These are phyloP conservation scores for Cosmia trapezina DNA, from an alignment of 2,888 invertebrate genomes.

Conservation along the genomic window DNA sequence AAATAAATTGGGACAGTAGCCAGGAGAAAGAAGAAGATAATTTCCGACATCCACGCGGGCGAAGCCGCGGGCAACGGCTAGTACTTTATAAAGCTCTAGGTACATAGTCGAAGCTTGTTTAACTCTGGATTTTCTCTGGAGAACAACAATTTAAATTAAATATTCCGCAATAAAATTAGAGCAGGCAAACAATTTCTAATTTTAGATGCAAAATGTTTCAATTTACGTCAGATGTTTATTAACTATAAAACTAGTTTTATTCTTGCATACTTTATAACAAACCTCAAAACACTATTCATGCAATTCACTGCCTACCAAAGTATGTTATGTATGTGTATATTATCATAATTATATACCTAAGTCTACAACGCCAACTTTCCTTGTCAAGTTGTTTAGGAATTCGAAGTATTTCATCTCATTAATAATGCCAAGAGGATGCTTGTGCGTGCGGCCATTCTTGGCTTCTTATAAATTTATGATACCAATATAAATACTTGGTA, in stretches of 20 bases:
- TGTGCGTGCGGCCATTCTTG: constrained; percentile 77
- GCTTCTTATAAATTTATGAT: constrained; percentile 86
- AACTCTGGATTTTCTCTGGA: background rate
- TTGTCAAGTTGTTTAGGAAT: constrained; percentile 79
- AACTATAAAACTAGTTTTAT: background rate
- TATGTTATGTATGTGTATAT: constrained; percentile 21
- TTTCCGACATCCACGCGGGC: too few species aligned
- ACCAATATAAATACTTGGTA: constrained; percentile 86
- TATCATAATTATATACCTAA: constrained; percentile 54
- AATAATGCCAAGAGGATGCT: constrained; percentile 78
- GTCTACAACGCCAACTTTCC: constrained; percentile 69
- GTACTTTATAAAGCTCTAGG: background rate
- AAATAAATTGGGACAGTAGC: too few species aligned
- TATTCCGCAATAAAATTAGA: constrained; percentile 18
- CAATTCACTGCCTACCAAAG: background rate
- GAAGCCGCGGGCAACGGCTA: too few species aligned
- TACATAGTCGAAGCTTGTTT: background rate
- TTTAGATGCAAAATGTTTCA: constrained; percentile 11
- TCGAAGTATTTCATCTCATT: constrained; percentile 77
- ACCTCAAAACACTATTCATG: background rate
- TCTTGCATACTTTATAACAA: constrained; percentile 2
- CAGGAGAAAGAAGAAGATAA: too few species aligned
- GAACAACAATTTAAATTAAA: constrained; percentile 13
- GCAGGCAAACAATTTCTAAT: background rate
- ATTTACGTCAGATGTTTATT: background rate